phyloP scores from a whole-genome alignment of 2,888 invertebrate genomes.

The Camponotus fellah region DNA sequence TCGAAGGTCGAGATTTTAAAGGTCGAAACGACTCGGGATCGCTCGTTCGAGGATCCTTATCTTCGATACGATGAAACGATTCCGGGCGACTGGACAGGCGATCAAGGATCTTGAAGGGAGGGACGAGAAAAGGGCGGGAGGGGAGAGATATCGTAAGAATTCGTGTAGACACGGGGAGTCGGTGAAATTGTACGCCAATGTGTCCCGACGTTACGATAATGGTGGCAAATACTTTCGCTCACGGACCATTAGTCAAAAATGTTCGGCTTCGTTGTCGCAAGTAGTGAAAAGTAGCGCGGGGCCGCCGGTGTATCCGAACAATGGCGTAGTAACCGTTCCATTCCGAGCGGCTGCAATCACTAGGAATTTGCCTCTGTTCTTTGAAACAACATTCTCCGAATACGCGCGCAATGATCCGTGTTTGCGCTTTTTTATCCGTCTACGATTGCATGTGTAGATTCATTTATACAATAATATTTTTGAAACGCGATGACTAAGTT shows the following conservation, averaged over 20 bases:
- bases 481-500: neutral
- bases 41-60: conserved; percentile 77
- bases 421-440: conserved; percentile 7
- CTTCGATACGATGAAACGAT: conserved; percentile 72
- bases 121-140: neutral
- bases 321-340: conserved; percentile 69
- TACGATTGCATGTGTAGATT: neutral
- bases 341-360: conserved; percentile 71
- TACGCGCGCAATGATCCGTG: neutral
- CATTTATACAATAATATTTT: too few relatives aligned
- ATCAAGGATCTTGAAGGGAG: conserved; percentile 45
- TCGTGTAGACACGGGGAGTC: conserved; percentile 58
- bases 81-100: conserved; percentile 64
- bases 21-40: conserved; percentile 72
- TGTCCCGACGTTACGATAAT: conserved; percentile 77
- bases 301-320: conserved; percentile 55
- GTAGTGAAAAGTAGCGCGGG: conserved; percentile 51
- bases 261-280: conserved; percentile 59
- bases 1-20: conserved; percentile 76
- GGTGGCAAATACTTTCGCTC: conserved; percentile 81
- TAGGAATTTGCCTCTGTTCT: conserved; percentile 70
- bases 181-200: conserved; percentile 74
- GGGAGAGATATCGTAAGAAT: conserved; percentile 62
- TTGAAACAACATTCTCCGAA: conserved; percentile 24
- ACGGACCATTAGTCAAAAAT: conserved; percentile 84